Conservation (phyloP, 1,140 invertebrate species). For the Belonocnema kinseyi region DNA sequence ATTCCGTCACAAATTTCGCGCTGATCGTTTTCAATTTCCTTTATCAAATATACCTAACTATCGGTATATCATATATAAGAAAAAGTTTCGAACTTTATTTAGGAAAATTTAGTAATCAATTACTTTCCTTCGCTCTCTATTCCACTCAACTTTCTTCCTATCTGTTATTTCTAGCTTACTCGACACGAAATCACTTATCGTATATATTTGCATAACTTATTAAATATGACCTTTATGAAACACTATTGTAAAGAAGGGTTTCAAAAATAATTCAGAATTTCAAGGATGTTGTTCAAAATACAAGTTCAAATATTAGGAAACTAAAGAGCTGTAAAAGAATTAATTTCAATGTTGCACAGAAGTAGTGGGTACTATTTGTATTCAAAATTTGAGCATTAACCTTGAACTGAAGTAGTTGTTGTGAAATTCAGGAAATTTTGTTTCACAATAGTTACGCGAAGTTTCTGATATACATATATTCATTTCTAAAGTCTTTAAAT, state of each 20-base stretch:
- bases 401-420: neutral
- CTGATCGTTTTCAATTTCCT: no score
- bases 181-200: neutral
- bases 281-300: neutral
- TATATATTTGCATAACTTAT: constrained; percentile 4
- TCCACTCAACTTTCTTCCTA: neutral
- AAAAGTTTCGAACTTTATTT: no score
- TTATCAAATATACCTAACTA: no score
- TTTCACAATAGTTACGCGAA: neutral
- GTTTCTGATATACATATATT: no score
- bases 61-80: no score
- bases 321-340: neutral
- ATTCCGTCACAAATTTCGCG: no score
- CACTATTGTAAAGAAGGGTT: neutral
- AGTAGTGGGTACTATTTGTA: neutral
- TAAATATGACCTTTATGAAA: neutral
- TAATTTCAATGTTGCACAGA: neutral
- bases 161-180: neutral
- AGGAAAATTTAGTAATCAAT: no score
- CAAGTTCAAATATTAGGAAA: neutral
- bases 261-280: neutral
- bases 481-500: no score
- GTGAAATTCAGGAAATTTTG: neutral
- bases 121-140: neutral
- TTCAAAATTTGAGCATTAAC: neutral